Base-by-base conservation (phyloP, 2,888 invertebrate genomes). In the Thecophora atra region DNA sequence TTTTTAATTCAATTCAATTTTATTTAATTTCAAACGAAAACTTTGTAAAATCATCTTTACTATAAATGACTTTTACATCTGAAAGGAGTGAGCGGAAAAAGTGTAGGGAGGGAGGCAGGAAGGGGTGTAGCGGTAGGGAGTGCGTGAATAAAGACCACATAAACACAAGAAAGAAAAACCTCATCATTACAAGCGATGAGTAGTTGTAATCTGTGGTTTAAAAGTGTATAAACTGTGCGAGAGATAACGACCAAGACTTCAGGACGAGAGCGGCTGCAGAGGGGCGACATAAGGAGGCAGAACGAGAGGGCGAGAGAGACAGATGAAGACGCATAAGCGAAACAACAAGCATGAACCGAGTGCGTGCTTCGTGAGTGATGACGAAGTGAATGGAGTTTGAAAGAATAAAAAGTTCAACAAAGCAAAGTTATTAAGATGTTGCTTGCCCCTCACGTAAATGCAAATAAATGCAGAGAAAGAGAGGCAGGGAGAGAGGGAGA, bases 401-500 rank as follows among this genome's bases (percentile, higher is more conserved):
- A 72, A 73, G 72, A 73, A 70, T 73, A 75, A 75, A 69, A 72
- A 73, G 73, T 72, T 72, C 70, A 73, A 73, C 73, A 70, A 72
- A 73, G 67, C 70, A 72, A n/a, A n/a, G n/a, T n/a, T 73, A 68
- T 75, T 73, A 75, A 75, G 75, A 73, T 75, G 73, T 72, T 73
- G 73, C 47, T 44, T 44, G 13, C 47, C 5, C 72, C 72, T 70
- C 67, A 30, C 67, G 30, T 47, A 66, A 21, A 67, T 30, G 52
- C 19, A 54, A 28, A 67, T 24, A 54, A 54, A 54, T 30, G 21
- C 13, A 47, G 8, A 17, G n/a, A 65, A 51, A 24, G 24, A 47
- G 26, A n/a, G 17, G 13, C 11, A 54, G 15, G 42, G 8, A 37
- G 37, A 11, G 37, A 54, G 19, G 7, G n/a, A 24, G n/a, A n/a